Conservation (phyloP, 2,797 vertebrate genomes). For the Argya squamiceps region DNA sequence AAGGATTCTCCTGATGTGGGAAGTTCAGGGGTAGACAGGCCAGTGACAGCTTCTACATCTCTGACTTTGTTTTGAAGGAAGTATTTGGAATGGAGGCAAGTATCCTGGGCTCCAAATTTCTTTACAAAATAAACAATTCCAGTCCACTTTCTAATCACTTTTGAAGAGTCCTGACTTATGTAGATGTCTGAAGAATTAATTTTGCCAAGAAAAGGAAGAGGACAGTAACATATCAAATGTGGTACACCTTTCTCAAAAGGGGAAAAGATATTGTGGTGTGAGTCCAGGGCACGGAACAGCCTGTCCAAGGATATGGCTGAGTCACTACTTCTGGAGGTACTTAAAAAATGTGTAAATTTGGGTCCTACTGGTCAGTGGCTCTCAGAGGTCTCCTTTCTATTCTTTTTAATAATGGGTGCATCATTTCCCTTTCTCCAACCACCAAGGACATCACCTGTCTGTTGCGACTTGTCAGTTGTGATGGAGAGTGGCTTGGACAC, state of each 20-base stretch:
- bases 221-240: too few species aligned
- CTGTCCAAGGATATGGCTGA: neutral
- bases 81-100: neutral
- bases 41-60: neutral
- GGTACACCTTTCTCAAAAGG: neutral
- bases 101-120: neutral
- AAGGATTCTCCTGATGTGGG: accelerated
- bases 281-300: neutral
- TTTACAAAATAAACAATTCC: neutral
- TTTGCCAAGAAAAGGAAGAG: neutral
- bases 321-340: neutral
- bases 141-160: neutral
- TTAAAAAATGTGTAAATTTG: neutral
- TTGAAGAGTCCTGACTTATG: neutral
- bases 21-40: neutral
- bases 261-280: too few species aligned
- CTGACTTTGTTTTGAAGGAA: neutral
- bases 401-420: neutral
- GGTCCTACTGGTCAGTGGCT: too few species aligned
- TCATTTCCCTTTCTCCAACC: neutral
- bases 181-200: neutral
- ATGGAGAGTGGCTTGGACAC: neutral
- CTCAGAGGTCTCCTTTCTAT: neutral
- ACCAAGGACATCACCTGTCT: neutral
- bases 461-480: neutral